Evolutionary conservation across 1,140 invertebrate genomes (phyloP).

Genomic region (Himalopsyche phryganea): DNA sequence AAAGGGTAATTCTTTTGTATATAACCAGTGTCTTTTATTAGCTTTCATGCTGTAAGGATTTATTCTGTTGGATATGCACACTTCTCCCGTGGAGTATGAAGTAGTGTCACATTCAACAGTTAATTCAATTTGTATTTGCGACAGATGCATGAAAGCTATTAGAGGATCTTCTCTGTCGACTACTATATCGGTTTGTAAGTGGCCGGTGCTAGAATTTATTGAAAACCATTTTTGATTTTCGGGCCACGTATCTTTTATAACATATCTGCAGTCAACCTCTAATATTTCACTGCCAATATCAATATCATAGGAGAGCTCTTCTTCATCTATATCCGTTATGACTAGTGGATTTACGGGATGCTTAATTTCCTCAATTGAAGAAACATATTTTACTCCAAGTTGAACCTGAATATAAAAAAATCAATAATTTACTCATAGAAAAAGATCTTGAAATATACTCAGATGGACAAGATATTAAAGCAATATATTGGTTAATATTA

Average conservation of each 20-base stretch:
- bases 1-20: conserved; percentile 41
- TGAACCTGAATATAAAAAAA: conserved; percentile 38
- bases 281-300: conserved; percentile 37
- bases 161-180: conserved; percentile 48
- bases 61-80: too few species aligned
- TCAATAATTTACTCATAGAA: too few species aligned
- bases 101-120: conserved; percentile 6
- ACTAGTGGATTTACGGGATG: conserved; percentile 40
- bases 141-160: conserved; percentile 49
- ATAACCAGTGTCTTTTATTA: conserved; percentile 38
- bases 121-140: conserved; percentile 48
- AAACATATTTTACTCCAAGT: conserved; percentile 37
- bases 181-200: conserved; percentile 24
- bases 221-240: conserved; percentile 2
- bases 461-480: too few species aligned
- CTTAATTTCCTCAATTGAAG: conserved; percentile 31
- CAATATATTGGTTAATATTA: too few species aligned
- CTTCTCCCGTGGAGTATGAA: too few species aligned
- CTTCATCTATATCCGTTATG: conserved; percentile 43
- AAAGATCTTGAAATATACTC: too few species aligned
- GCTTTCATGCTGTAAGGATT: background rate
- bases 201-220: background rate
- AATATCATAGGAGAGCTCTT: conserved; percentile 40
- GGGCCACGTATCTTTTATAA: conserved; percentile 34
- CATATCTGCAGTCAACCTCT: conserved; percentile 7